Percentiles rank a stretch among this genome's conserved stretches.
Conservation (phyloP, 2,888 invertebrate genomes). For the Folsomia manolachei region DNA sequence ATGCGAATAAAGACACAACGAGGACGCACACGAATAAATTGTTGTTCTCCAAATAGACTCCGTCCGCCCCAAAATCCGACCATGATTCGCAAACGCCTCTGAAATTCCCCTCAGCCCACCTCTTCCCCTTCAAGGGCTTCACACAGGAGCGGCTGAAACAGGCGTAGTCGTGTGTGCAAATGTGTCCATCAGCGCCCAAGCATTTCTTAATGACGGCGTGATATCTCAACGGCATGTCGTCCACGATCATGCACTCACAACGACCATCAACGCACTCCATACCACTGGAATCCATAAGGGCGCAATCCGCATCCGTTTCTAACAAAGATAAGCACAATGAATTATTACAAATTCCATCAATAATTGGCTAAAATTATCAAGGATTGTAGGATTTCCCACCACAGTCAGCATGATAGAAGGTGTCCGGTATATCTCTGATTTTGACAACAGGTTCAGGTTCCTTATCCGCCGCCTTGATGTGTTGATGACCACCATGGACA, state of each 20-base stretch:
- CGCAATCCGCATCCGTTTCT: background rate
- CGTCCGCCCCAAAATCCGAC: background rate
- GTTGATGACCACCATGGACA: too few species aligned
- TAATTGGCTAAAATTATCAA: too few species aligned
- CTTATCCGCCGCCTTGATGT: too few species aligned
- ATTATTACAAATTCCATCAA: too few species aligned
- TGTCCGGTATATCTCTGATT: background rate
- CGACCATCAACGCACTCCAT: background rate
- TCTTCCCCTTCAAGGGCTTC: too few species aligned
- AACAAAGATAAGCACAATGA: too few species aligned
- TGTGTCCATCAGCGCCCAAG: background rate
- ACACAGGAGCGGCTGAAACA: background rate
- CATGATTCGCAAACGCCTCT: too few species aligned
- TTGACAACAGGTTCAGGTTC: background rate
- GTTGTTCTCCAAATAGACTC: background rate
- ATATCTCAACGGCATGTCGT: background rate
- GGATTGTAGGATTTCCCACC: too few species aligned
- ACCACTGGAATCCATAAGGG: background rate
- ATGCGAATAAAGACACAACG: too few species aligned
- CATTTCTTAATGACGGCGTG: background rate
- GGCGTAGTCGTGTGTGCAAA: background rate
- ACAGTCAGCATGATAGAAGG: too few species aligned
- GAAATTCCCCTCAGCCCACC: too few species aligned
- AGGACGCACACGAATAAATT: too few species aligned
- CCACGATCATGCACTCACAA: background rate